Evolutionary conservation across 1,140 invertebrate genomes (phyloP).

Genomic region (Bombus polaris): DNA sequence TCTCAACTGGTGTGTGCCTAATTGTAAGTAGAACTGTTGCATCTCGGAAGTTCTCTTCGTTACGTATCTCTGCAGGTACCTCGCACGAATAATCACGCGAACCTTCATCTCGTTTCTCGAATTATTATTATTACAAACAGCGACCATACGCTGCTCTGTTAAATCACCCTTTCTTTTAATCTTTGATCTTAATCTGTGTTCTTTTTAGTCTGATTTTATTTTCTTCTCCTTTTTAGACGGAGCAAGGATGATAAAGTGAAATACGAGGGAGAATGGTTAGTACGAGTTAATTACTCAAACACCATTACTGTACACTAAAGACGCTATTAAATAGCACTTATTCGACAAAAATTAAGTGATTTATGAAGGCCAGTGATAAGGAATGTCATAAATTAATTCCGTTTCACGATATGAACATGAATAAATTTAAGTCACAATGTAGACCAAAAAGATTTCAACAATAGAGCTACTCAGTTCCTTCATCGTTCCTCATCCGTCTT

Average conservation of each 20-base stretch:
- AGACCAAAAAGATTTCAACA: constrained; percentile 31
- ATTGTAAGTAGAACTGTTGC: neutral
- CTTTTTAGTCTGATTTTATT: neutral
- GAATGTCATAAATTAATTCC: neutral
- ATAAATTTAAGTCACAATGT: neutral
- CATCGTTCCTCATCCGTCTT: constrained; percentile 32
- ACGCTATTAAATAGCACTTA: neutral
- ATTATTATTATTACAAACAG: constrained; percentile 3
- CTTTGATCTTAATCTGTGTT: neutral
- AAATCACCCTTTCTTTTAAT: constrained; percentile 3
- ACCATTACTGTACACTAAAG: too few species aligned
- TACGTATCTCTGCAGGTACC: constrained; percentile 19
- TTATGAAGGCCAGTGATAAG: neutral
- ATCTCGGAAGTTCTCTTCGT: constrained; percentile 3
- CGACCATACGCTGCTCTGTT: neutral
- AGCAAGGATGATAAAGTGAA: neutral
- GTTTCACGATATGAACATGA: constrained; percentile 17
- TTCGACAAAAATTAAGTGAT: neutral
- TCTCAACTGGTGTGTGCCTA: neutral
- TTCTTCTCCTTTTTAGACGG: neutral
- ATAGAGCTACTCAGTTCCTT: constrained; percentile 20
- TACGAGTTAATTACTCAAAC: neutral
- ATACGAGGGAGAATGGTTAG: neutral
- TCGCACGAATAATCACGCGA: neutral
- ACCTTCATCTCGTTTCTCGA: neutral